phyloP scores from a whole-genome alignment of 2,888 invertebrate species.

The Acanthoscelides obtectus region DNA sequence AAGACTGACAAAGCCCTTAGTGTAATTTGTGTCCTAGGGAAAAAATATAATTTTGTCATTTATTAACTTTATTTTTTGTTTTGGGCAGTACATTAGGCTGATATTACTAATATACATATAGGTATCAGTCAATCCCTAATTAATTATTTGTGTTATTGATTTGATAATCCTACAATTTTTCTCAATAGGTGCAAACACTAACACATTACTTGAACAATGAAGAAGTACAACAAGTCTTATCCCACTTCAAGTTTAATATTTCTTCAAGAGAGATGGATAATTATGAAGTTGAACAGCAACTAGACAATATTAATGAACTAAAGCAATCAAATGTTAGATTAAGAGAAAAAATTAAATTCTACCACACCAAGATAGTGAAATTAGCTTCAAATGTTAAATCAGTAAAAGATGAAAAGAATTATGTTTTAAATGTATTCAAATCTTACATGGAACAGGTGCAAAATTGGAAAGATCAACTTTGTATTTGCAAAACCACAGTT shows the following conservation, averaged over 20 bases:
- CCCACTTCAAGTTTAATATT: not conserved
- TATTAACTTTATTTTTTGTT: too few species aligned
- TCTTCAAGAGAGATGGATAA: not conserved
- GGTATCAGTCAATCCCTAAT: too few species aligned
- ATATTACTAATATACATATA: too few species aligned
- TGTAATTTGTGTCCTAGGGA: too few species aligned
- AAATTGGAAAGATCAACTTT: conserved; percentile 55
- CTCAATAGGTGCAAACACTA: not conserved
- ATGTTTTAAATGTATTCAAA: conserved; percentile 42
- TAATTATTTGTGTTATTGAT: too few species aligned
- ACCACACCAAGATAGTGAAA: conserved; percentile 44
- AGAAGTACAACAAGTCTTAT: conserved; percentile 25
- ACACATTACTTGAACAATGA: conserved; percentile 12
- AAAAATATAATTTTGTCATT: too few species aligned
- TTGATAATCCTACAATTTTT: too few species aligned
- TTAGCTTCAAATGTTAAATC: conserved; percentile 39
- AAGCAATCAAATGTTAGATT: conserved; percentile 52
- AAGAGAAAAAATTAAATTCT: conserved; percentile 41
- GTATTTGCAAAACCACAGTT: conserved; percentile 19
- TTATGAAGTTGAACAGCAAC: conserved; percentile 52
- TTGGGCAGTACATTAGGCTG: too few species aligned
- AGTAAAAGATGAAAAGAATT: conserved; percentile 39
- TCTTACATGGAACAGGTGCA: conserved; percentile 63
- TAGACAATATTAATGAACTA: conserved; percentile 60
- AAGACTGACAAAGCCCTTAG: too few species aligned